Base-by-base conservation (phyloP, 2,797 vertebrate species). In the Pseudotriccus pelzelni region DNA sequence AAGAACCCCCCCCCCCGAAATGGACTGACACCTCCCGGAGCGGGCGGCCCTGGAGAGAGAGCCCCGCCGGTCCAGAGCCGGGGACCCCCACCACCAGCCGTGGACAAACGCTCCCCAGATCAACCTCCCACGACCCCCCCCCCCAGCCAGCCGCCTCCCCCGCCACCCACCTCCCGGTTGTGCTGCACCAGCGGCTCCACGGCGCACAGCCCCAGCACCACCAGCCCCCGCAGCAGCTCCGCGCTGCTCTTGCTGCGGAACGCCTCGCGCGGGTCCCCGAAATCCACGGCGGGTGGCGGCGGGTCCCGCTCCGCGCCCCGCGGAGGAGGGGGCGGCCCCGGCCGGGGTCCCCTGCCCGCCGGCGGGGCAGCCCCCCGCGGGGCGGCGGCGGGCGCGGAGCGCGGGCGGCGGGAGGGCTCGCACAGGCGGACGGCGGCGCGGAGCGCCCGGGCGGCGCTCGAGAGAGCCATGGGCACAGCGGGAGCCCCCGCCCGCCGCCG, bases 161-260 rank as follows among this genome's bases (percentile, higher is more conserved):
- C 36, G 27, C 14, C 62, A 34, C 72, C 32, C 94, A 98, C 98
- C 98, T 98, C 97, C 86, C 98, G 98, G 93, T 98, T 99, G 87
- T 96, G 98, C 43, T 98, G 98, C 75, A 99, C 98, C 20, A 99
- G 97, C 82, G 98, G n/a, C 55, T 98, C 98, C 36, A 98, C 55
- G 0, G 98, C 96, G 63, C 99, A 99, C 5, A 99, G 98, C 73
- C 99, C 98, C 93, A 99, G 98, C 73, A 99, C 99, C 93, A 99
- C 44, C 78, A 99, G 84, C 63, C 98, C 98, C 22, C 99, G 97
- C 24, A 98, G 97, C 93, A 99, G 98, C 82, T 99, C 84, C 36
- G 98, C 88, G 67, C 97, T 99, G n/a, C 90, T 95, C 83, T 99
- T 99, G 94, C 99, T 99, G 73, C 96, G 98, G 96, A 99, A 99